A percentile compares a stretch with the other conserved stretches of the same genome.
Evolutionary conservation across 2,888 invertebrate genomes (phyloP).

Genomic region (Lycophotia porphyrea): DNA sequence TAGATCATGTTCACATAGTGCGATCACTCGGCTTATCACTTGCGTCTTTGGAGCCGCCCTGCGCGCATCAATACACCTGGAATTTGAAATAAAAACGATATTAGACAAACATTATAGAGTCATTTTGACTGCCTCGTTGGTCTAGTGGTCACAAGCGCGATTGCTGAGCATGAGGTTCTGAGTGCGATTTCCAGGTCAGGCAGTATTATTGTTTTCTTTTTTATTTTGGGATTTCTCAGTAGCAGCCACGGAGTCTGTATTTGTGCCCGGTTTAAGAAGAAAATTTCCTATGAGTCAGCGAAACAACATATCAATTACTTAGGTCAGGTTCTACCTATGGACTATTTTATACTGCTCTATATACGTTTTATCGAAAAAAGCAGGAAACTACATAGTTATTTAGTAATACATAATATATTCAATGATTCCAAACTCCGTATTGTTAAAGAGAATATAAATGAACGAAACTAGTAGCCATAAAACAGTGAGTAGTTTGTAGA

Average conservation of each 20-base stretch:
- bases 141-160: background rate
- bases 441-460: constrained; percentile 1
- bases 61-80: constrained; percentile 81
- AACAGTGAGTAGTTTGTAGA: constrained; percentile 13
- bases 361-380: background rate
- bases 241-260: too few relatives aligned
- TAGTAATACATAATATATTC: background rate
- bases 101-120: background rate
- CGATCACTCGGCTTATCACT: constrained; percentile 79
- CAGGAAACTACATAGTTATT: background rate
- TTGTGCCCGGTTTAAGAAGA: too few relatives aligned
- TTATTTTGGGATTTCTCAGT: too few relatives aligned
- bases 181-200: background rate
- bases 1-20: constrained; percentile 74
- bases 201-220: background rate
- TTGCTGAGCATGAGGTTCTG: background rate
- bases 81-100: constrained; percentile 56
- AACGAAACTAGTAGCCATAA: constrained; percentile 1
- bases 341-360: background rate
- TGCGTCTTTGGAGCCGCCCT: constrained; percentile 69
- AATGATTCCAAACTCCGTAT: background rate
- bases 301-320: too few relatives aligned
- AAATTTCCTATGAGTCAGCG: background rate
- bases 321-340: background rate
- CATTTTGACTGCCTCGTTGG: background rate